Conservation (phyloP, 2,888 invertebrate genomes). For the Diarsia rubi region DNA sequence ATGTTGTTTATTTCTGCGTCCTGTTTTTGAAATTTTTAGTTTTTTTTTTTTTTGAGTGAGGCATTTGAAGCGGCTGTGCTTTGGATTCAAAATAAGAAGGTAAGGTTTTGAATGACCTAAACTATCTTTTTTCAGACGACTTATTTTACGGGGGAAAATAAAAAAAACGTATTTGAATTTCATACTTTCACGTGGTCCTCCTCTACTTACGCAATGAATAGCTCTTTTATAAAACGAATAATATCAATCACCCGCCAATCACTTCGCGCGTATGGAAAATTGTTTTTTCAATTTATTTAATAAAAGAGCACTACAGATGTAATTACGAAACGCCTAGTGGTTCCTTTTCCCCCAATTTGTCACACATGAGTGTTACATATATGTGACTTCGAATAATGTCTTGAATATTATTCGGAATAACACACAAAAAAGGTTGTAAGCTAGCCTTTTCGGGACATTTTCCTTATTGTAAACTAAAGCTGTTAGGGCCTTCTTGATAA, state of each 20-base stretch:
- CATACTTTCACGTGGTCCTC: neutral
- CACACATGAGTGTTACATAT: conserved; percentile 17
- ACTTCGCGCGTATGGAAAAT: conserved; percentile 25
- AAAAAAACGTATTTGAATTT: neutral
- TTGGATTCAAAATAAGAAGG: conserved; percentile 48
- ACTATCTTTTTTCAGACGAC: neutral
- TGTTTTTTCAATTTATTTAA: conserved; percentile 37
- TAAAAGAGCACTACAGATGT: conserved; percentile 30
- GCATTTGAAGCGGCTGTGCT: conserved; percentile 15
- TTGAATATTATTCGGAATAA: conserved; percentile 21
- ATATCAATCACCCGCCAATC: conserved; percentile 31
- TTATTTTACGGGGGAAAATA: neutral
- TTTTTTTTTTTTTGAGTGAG: conserved; percentile 43
- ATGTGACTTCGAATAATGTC: conserved; percentile 31
- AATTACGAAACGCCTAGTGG: conserved; percentile 36
- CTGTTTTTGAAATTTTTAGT: conserved; percentile 35
- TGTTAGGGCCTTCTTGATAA: neutral
- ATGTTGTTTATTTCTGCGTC: conserved; percentile 55
- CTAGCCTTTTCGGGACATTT: neutral
- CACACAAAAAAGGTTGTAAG: neutral
- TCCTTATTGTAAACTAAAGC: conserved; percentile 10
- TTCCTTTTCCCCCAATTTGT: conserved; percentile 20
- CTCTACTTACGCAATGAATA: conserved; percentile 4
- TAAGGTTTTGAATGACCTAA: conserved; percentile 27
- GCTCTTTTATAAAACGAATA: conserved; percentile 15